phyloP scores from a whole-genome alignment of 1,140 invertebrate species.

The Megalonaias nervosa region DNA sequence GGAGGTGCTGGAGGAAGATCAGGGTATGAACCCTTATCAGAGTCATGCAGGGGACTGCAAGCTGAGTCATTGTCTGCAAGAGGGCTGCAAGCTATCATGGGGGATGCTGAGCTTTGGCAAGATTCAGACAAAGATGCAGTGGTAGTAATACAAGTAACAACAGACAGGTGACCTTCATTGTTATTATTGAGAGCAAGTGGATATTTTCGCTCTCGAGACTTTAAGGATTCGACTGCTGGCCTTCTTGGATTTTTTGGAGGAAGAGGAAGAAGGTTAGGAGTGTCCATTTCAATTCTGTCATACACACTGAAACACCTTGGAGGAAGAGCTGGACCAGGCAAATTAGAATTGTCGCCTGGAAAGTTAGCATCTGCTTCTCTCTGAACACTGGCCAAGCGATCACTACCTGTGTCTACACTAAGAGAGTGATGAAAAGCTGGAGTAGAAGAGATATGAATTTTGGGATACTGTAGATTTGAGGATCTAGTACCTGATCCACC shows the following conservation, averaged over 20 bases:
- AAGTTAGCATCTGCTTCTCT: constrained; percentile 10
- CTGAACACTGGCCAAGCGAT: neutral
- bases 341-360: neutral
- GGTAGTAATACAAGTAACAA: neutral
- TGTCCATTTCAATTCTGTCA: constrained; percentile 34
- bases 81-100: too few species aligned
- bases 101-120: too few species aligned
- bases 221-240: constrained; percentile 74
- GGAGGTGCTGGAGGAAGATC: constrained; percentile 42
- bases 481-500: constrained; percentile 61
- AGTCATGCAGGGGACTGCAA: constrained; percentile 17
- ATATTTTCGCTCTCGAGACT: constrained; percentile 87
- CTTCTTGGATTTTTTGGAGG: constrained; percentile 87
- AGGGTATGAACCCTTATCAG: constrained; percentile 13
- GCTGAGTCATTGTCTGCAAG: too few species aligned
- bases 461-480: constrained; percentile 54
- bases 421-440: constrained; percentile 48
- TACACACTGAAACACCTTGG: constrained; percentile 52
- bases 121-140: too few species aligned
- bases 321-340: constrained; percentile 44
- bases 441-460: constrained; percentile 46
- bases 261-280: constrained; percentile 75
- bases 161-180: constrained; percentile 2
- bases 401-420: constrained; percentile 47
- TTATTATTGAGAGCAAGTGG: constrained; percentile 75